Evolutionary conservation across 2,113 vertebrate genomes (phyloP).

Genomic region (Heptranchias perlo): DNA sequence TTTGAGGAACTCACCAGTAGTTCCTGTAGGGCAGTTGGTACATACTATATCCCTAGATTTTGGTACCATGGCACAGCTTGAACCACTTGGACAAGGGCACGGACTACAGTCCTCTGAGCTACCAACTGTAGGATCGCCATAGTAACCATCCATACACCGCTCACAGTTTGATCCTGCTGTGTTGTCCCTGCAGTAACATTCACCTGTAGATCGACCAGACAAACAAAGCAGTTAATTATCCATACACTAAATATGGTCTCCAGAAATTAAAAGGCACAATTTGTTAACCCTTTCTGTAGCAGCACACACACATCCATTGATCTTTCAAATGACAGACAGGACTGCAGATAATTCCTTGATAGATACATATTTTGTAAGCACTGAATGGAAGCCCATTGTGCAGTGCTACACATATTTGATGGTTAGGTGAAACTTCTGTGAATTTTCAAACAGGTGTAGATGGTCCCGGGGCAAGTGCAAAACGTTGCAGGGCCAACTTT

Average conservation of each 20-base stretch:
- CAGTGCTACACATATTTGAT: background rate
- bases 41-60: constrained; percentile 86
- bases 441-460: background rate
- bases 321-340: too few species aligned
- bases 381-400: background rate
- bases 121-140: constrained; percentile 77
- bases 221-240: background rate
- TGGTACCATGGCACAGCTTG: constrained; percentile 79
- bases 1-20: constrained; percentile 67
- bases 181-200: constrained; percentile 79
- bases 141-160: constrained; percentile 81
- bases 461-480: background rate
- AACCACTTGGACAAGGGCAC: constrained; percentile 78
- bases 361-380: background rate
- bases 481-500: background rate
- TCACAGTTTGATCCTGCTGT: constrained; percentile 84
- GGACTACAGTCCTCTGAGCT: constrained; percentile 68
- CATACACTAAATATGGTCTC: background rate
- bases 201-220: constrained; percentile 54
- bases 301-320: background rate
- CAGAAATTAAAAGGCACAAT: background rate
- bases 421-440: background rate
- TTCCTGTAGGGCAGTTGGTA: constrained; percentile 85
- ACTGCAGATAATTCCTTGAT: background rate
- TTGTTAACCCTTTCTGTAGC: too few species aligned